Evolutionary conservation across 2,888 invertebrate species (phyloP), one percentile per base, ranked within the genome.

Genomic region (Metopia argyrocephala): DNA sequence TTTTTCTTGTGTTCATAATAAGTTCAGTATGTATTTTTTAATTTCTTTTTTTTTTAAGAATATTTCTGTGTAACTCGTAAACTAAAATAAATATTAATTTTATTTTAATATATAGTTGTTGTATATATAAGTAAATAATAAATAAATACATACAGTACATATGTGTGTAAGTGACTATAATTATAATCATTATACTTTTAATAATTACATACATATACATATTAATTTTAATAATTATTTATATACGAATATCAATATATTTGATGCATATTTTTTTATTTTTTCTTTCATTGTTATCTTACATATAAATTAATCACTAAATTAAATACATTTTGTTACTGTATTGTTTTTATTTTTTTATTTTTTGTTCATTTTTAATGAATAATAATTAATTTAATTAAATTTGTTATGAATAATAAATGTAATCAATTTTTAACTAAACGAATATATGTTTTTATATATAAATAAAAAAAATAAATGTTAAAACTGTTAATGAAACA

Each of bases 361-460:
- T 56, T 61, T 75, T 76, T 61, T 65, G 70, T 82, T 82, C 76
- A 76, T 82, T 82, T 82, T 38, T 28, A 79, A 79, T 79, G 82
- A 79, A 79, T 79, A 76, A 76, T 76, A 62, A 71, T 71, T 45
- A 54, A 64, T 81, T 48, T 69, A 4, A 9, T n/a, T n/a, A n/a
- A n/a, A n/a, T 57, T 50, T 21, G 23, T 28, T 38, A 52, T 68
- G 4, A 15, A 69, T 65, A 23, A 31, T 71, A 59, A 62, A 48
- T 71, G 61, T 56, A 27, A 62, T 62, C 61, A 54, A 59, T 21
- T 28, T 21, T 69, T 79, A 46, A 68, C 75, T 75, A 59, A 62
- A 59, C 66, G 64, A 66, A 38, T 12, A 15, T 12, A 0, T n/a
- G n/a, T n/a, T n/a, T n/a, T n/a, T n/a, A n/a, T n/a, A n/a, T n/a